These are phyloP conservation scores for Pristionchus japonicus DNA, from an alignment of 2,888 invertebrate species.

Conservation along the genomic window DNA sequence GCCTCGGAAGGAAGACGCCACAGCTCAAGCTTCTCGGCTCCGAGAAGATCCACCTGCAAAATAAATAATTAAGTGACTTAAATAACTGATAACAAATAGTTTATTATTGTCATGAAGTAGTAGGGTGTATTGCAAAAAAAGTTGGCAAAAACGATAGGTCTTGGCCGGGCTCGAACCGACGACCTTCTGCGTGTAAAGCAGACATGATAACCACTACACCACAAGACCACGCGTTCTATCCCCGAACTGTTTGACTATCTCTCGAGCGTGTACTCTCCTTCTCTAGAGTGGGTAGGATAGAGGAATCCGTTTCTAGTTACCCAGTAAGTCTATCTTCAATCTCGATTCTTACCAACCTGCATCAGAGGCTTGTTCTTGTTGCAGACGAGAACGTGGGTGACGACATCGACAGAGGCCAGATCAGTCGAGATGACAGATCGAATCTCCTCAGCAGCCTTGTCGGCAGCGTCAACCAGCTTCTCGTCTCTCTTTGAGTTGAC, in stretches of 20 bases:
- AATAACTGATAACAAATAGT: not conserved
- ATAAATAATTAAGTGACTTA: not conserved
- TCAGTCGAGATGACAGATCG: slow-evolving; percentile 44
- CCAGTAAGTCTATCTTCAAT: too few relatives aligned
- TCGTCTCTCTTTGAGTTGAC: slow-evolving; percentile 49
- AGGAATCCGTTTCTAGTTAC: not conserved
- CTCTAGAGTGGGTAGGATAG: not conserved
- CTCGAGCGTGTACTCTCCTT: not conserved
- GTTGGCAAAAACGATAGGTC: not conserved
- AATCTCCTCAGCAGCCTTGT: slow-evolving; percentile 47
- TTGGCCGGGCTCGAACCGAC: not conserved
- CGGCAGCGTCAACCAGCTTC: slow-evolving; percentile 49
- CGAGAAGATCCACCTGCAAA: slow-evolving; percentile 54
- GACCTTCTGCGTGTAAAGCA: not conserved
- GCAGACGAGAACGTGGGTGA: slow-evolving; percentile 53
- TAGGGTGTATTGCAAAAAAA: too few relatives aligned
- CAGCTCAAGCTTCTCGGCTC: slow-evolving; percentile 66
- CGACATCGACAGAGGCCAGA: slow-evolving; percentile 46
- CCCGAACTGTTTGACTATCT: not conserved
- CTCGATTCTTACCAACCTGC: slow-evolving; percentile 48
- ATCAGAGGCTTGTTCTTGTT: slow-evolving; percentile 54
- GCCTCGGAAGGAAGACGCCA: slow-evolving; percentile 64
- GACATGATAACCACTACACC: not conserved
- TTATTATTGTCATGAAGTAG: not conserved
- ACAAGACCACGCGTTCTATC: not conserved